A percentile compares a stretch with the other conserved stretches of the same genome.
These are phyloP conservation scores for Cheilosia grossa DNA, from an alignment of 2,888 invertebrate genomes.

Conservation along the genomic window DNA sequence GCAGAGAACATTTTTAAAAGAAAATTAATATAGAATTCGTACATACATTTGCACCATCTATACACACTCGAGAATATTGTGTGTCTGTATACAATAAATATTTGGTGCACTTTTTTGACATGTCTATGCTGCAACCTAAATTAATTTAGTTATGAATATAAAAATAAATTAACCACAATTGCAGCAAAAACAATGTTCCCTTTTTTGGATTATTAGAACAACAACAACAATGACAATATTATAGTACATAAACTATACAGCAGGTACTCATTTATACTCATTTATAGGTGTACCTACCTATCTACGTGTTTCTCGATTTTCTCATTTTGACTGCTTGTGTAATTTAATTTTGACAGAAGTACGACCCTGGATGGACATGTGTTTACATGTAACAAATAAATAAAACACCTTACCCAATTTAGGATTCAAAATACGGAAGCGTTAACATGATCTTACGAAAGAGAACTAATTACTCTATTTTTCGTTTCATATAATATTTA, in stretches of 20 bases:
- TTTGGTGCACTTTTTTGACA: slow-evolving; percentile 28
- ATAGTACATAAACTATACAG: neutral
- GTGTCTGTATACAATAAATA: slow-evolving; percentile 20
- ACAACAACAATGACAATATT: too few relatives aligned
- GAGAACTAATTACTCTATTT: too few relatives aligned
- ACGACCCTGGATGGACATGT: neutral
- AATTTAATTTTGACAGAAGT: neutral
- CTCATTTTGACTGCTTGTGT: neutral
- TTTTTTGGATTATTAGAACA: neutral
- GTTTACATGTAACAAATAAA: neutral
- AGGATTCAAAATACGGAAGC: too few relatives aligned
- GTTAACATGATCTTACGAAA: too few relatives aligned
- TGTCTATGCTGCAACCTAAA: slow-evolving; percentile 41
- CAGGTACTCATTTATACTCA: too few relatives aligned
- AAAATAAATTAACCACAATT: slow-evolving; percentile 22
- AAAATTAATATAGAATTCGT: slow-evolving; percentile 20
- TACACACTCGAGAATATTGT: neutral
- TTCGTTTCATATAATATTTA: neutral
- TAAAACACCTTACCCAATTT: neutral
- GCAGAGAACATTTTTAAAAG: slow-evolving; percentile 14
- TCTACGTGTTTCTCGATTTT: neutral
- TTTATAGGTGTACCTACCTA: neutral
- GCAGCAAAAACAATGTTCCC: neutral
- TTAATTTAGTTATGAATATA: slow-evolving; percentile 47
- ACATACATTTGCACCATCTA: neutral